Base-by-base conservation (phyloP, 2,113 vertebrate species). In the Cebus imitator region DNA sequence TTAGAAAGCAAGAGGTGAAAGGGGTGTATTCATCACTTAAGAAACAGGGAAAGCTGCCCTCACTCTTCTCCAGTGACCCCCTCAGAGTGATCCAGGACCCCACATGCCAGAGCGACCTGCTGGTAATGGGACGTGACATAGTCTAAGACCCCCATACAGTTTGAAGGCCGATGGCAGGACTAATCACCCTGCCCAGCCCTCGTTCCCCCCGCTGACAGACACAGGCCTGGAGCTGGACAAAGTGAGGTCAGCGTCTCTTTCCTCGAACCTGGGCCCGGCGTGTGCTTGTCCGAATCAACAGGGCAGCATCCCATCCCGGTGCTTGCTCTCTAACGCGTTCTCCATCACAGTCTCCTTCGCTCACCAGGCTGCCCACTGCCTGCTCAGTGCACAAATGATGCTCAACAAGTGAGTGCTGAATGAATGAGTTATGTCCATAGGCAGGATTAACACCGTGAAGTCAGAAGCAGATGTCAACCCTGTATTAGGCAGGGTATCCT, bases 1-100 rank as follows among this genome's bases (percentile, higher is more conserved):
- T 35, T 83, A 45, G 96, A 82, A 97, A 73, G 66, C 95, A 79
- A 37, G 81, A 88, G 48, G 80, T 61, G 32, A 80, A 72, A 73
- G 30, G 45, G 66, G 25, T 45, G 0, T 13, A 55, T 75, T 87
- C 88, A 55, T 90, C 89, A 78, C 50, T 35, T 43, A 75, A 90
- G 68, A 88, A 76, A 16, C 17, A 32, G 58, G 45, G 20, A 88
- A 73, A 48, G 37, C 48, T 21, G 23, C 35, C 55, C 57, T 64
- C 12, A 0, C 17, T 57, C 76, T 88, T 95, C 76, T 76, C 37
- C 18, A 66, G 76, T 2, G 21, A 21, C 37, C 70, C 70, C 72
- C 89, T 58, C 66, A 9, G 70, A 45, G 72, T 40, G 7, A 90
- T 7, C 50, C 35, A 43, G 61, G 11, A 35, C 9, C 78, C 83